phyloP scores from a whole-genome alignment of 2,888 invertebrate genomes.

The Apamea epomidion region DNA sequence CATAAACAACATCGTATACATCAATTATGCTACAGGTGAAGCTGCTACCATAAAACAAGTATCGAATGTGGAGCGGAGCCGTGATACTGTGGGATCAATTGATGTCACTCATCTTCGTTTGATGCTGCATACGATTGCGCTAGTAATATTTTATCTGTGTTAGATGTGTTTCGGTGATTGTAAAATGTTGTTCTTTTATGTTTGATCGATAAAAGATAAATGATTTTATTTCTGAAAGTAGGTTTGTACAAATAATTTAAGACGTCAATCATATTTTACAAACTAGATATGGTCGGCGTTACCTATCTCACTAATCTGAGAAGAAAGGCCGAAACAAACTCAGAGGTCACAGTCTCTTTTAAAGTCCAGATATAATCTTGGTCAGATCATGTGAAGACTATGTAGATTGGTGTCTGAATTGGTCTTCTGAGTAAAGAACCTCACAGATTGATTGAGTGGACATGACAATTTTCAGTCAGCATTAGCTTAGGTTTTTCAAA shows the following conservation, averaged over 20 bases:
- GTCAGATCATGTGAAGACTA: background rate
- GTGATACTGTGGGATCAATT: conserved; percentile 34
- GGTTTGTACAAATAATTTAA: too few relatives aligned
- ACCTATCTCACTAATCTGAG: too few relatives aligned
- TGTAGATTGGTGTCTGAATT: background rate
- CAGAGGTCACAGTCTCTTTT: background rate
- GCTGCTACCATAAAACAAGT: conserved; percentile 31
- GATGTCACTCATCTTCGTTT: conserved; percentile 37
- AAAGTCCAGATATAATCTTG: background rate
- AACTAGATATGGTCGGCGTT: too few relatives aligned
- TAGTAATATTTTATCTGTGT: background rate
- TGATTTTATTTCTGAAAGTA: too few relatives aligned
- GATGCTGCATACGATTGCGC: background rate
- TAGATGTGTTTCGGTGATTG: background rate
- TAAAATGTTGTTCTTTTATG: background rate
- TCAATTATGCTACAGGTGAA: conserved; percentile 25
- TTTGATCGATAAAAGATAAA: background rate
- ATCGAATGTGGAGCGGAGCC: conserved; percentile 51
- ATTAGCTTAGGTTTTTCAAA: background rate
- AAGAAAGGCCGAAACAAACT: too few relatives aligned
- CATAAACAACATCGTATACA: conserved; percentile 44
- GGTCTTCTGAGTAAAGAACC: background rate
- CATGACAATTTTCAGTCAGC: background rate
- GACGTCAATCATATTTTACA: too few relatives aligned
- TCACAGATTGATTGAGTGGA: too few relatives aligned